Percentiles rank a stretch among this genome's conserved stretches.
Evolutionary conservation across 2,797 vertebrate species (phyloP).

Genomic region (Myotis vivesi): DNA sequence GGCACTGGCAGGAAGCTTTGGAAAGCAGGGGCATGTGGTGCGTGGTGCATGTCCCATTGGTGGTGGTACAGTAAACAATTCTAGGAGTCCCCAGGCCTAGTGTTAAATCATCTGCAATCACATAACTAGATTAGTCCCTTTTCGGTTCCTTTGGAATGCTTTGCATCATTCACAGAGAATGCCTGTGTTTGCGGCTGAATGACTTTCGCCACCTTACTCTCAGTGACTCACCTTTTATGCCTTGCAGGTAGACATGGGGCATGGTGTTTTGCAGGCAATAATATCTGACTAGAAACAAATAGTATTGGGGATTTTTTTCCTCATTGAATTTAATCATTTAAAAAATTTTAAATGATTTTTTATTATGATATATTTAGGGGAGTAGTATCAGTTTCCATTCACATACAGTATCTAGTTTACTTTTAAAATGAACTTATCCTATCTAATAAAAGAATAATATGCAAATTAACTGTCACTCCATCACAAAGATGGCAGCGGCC

Average conservation of each 20-base stretch:
- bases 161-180: not conserved
- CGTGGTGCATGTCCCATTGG: fast-evolving
- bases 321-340: not conserved
- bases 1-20: not conserved
- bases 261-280: not conserved
- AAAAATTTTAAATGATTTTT: not conserved
- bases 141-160: not conserved
- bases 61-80: not conserved
- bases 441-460: too few species aligned
- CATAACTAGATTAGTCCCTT: not conserved
- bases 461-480: too few species aligned
- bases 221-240: not conserved
- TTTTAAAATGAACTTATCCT: not conserved
- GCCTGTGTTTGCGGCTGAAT: not conserved
- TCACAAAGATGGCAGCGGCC: too few species aligned
- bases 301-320: not conserved
- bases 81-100: not conserved
- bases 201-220: not conserved
- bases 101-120: not conserved
- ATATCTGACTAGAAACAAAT: not conserved
- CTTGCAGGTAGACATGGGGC: not conserved
- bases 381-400: not conserved
- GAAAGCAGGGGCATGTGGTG: not conserved
- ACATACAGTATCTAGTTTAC: not conserved
- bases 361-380: not conserved